phyloP scores from a whole-genome alignment of 2,797 vertebrate genomes.

The Scarus forsteni region DNA sequence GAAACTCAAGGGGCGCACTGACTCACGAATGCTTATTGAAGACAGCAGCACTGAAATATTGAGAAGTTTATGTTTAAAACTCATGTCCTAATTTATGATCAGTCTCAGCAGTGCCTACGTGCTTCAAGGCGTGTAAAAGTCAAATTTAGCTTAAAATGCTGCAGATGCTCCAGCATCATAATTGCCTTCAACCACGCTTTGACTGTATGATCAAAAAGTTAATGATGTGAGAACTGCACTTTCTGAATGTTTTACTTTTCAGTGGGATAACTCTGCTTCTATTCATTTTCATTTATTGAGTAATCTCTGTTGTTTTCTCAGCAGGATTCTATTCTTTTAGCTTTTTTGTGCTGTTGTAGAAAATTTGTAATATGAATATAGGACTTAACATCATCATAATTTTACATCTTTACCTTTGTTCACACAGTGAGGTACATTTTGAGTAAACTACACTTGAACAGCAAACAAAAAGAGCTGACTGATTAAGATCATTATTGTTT shows the following conservation, averaged over 20 bases:
- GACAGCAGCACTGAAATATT: neutral
- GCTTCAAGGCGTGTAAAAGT: constrained; percentile 19
- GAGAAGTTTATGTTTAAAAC: neutral
- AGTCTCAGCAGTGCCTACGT: neutral
- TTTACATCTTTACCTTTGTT: neutral
- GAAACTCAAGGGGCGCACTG: too few relatives aligned
- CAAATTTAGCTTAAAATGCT: constrained; percentile 20
- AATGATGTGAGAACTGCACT: constrained; percentile 41
- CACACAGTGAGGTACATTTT: constrained; percentile 8
- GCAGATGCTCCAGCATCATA: constrained; percentile 22
- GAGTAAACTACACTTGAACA: constrained; percentile 4
- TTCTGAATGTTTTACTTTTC: constrained; percentile 26
- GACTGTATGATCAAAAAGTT: constrained; percentile 43
- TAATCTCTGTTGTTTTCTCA: neutral
- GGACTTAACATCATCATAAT: neutral
- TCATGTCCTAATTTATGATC: constrained; percentile 4
- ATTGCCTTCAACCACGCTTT: constrained; percentile 21
- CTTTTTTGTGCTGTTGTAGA: neutral
- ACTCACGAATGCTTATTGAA: neutral
- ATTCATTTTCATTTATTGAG: neutral
- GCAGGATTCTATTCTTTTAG: neutral
- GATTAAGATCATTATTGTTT: too few relatives aligned
- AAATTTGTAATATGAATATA: constrained; percentile 4
- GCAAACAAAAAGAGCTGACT: too few relatives aligned
- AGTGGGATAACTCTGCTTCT: neutral